These are phyloP conservation scores for Anas bernieri DNA, from an alignment of 2,797 vertebrate species.

Conservation along the genomic window DNA sequence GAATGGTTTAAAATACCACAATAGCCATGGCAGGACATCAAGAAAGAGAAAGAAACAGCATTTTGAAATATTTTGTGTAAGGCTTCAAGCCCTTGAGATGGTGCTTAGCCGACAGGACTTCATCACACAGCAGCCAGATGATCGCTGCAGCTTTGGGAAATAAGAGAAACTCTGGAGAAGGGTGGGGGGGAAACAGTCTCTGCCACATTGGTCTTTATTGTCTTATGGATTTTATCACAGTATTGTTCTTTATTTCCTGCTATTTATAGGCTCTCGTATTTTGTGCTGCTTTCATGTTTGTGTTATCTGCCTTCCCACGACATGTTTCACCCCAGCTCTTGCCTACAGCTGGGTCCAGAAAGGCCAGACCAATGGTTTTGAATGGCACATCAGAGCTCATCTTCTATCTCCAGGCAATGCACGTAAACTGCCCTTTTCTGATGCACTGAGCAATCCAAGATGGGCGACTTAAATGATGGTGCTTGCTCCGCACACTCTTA, in stretches of 20 bases:
- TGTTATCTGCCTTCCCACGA: constrained; percentile 69
- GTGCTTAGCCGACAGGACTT: constrained; percentile 17
- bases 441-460: not conserved
- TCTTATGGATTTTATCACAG: constrained; percentile 74
- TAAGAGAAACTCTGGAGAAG: constrained; percentile 57
- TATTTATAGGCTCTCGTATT: constrained; percentile 71
- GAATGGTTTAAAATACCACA: constrained; percentile 67
- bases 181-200: constrained; percentile 54
- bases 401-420: not conserved
- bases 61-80: constrained; percentile 63
- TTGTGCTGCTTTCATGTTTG: constrained; percentile 75
- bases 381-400: constrained; percentile 32
- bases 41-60: constrained; percentile 59
- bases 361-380: not conserved
- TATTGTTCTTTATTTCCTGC: constrained; percentile 73
- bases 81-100: constrained; percentile 39
- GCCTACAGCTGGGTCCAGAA: constrained; percentile 45
- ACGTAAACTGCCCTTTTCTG: not conserved
- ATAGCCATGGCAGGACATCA: constrained; percentile 68
- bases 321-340: constrained; percentile 54
- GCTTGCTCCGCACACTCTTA: not conserved
- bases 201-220: constrained; percentile 72
- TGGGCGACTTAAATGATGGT: not conserved
- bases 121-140: constrained; percentile 55
- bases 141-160: constrained; percentile 68